Evolutionary conservation across 2,113 vertebrate species (phyloP).

Genomic region (Psilopogon haemacephalus): DNA sequence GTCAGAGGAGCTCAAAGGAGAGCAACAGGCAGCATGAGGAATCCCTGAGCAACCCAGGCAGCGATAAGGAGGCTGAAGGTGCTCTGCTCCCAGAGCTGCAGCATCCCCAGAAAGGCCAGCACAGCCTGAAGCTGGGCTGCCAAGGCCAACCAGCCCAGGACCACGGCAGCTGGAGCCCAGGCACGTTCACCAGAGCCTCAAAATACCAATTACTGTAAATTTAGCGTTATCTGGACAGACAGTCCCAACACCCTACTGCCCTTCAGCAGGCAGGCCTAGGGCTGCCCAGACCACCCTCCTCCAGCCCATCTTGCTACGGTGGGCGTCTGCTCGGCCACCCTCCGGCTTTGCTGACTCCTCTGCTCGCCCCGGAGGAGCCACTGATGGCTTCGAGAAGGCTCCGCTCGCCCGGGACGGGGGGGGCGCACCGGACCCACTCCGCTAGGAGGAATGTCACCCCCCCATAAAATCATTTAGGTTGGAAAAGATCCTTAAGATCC

Average conservation of each 20-base stretch:
- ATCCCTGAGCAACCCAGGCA: neutral
- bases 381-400: too few relatives aligned
- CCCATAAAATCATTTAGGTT: too few relatives aligned
- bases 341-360: neutral
- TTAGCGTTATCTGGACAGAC: neutral
- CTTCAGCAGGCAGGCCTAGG: neutral
- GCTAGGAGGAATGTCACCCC: neutral
- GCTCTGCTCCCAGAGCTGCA: neutral
- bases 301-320: neutral
- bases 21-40: neutral
- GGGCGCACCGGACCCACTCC: neutral
- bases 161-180: neutral
- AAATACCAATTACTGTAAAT: rapidly evolving
- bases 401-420: neutral
- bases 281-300: too few relatives aligned
- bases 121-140: neutral
- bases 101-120: neutral
- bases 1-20: neutral
- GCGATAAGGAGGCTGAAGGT: rapidly evolving
- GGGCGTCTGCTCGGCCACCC: too few relatives aligned
- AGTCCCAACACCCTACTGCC: neutral
- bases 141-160: neutral
- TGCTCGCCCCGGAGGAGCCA: neutral
- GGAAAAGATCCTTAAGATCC: too few relatives aligned
- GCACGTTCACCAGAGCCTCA: too few relatives aligned